Conservation (phyloP, 2,797 vertebrate genomes). For the Artibeus lituratus region DNA sequence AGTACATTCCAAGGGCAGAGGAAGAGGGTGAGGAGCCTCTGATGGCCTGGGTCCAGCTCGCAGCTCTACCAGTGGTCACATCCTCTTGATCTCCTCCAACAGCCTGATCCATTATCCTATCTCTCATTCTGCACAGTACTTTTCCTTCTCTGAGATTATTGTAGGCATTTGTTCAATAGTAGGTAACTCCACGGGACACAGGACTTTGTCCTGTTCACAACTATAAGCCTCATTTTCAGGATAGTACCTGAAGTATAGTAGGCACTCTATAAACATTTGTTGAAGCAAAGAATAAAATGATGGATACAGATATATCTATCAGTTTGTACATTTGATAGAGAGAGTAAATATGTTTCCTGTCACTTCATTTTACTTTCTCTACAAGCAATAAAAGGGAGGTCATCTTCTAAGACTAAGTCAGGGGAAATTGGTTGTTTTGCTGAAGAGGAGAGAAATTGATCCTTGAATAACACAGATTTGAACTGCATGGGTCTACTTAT, state of each 20-base stretch:
- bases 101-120: not conserved
- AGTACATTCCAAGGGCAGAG: not conserved
- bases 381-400: not conserved
- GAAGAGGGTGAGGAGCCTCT: not conserved
- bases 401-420: not conserved
- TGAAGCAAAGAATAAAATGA: not conserved
- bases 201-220: not conserved
- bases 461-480: not conserved
- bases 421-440: not conserved
- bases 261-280: constrained; percentile 8
- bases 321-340: not conserved
- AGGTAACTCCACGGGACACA: not conserved
- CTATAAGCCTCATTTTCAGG: not conserved
- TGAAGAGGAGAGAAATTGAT: not conserved
- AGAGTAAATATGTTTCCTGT: not conserved
- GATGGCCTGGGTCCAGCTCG: no score
- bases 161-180: not conserved
- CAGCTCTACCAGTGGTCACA: not conserved
- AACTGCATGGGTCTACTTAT: not conserved
- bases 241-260: not conserved
- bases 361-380: not conserved
- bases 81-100: not conserved
- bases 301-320: not conserved
- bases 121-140: not conserved
- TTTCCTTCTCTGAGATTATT: not conserved